Base-by-base conservation (phyloP, 2,888 invertebrate species). In the Drosophila fungiperda region DNA sequence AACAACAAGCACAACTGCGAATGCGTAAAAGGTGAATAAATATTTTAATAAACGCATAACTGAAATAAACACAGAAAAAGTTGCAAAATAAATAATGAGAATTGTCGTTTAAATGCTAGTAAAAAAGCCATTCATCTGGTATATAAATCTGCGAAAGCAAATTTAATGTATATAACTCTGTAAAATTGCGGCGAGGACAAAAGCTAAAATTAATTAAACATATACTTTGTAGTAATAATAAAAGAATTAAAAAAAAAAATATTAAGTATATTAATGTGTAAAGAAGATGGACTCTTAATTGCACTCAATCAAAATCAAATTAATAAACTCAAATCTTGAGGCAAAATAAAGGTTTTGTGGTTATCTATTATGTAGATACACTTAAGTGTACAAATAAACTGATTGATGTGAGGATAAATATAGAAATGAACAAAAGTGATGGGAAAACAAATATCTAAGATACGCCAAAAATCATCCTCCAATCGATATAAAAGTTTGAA, bases 11-110 rank as follows among this genome's bases (percentile, higher is more conserved):
- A 36, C 7, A 26, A 11, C n/a, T 53, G 60, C 58, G 77, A 59
- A 68, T 77, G 50, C 59, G 62, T 55, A 38, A 72, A 67, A 12
- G 33, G 38, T 42, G 33, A 29, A 26, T 58, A 40, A 26, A 38
- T 45, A 23, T 29, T 32, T 35, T 9, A 45, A 66, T 35, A 33
- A 20, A 42, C 29, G 17, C 61, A n/a, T 11, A 20, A 29, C 50
- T 12, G 15, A 55, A 33, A 55, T 15, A 1, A 7, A 33, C 49
- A 49, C 3, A 26, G 17, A 54, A 54, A 26, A 23, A 15, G 15
- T 20, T 11, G 17, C 32, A 23, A 33, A 35, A 20, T 11, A 5
- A 1, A 8, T 23, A 17, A 53, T 23, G 17, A 33, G 20, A 45
- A 45, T 45, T 23, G 20, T 15, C 20, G 20, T 45, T 45, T 20